phyloP scores from a whole-genome alignment of 1,140 invertebrate species.

The roundworm (Caenorhabditis elegans) region DNA sequence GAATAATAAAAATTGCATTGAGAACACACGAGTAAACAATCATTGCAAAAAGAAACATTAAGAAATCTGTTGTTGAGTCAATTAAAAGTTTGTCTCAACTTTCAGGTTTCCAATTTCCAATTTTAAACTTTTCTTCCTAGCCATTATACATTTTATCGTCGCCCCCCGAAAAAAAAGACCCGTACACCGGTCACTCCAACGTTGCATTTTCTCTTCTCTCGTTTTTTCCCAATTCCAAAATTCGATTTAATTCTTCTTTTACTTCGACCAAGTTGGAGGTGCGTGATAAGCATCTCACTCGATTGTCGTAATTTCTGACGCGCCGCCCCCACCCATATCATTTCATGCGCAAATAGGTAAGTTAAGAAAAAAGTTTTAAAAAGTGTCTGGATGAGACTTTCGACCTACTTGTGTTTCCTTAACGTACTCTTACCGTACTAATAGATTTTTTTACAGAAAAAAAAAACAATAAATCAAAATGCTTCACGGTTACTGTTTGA shows the following conservation, averaged over 20 bases:
- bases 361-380: not conserved
- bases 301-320: not conserved
- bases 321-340: not conserved
- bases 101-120: not conserved
- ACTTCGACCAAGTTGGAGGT: not conserved
- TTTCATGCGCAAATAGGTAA: not conserved
- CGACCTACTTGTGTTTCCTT: too few species aligned
- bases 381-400: not conserved
- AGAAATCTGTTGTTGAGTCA: too few species aligned
- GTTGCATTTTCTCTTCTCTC: not conserved
- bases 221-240: not conserved
- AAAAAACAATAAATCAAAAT: too few species aligned
- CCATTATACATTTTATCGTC: conserved; percentile 15
- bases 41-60: too few species aligned
- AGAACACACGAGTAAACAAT: too few species aligned
- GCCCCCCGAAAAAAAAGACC: not conserved
- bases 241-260: not conserved
- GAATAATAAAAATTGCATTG: too few species aligned
- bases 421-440: too few species aligned
- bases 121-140: not conserved
- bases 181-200: not conserved
- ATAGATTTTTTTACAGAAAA: too few species aligned
- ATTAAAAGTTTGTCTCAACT: too few species aligned
- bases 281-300: conserved; percentile 27
- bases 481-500: too few species aligned